Evolutionary conservation across 2,113 vertebrate species (phyloP).

Genomic region (Xenopus laevis): DNA sequence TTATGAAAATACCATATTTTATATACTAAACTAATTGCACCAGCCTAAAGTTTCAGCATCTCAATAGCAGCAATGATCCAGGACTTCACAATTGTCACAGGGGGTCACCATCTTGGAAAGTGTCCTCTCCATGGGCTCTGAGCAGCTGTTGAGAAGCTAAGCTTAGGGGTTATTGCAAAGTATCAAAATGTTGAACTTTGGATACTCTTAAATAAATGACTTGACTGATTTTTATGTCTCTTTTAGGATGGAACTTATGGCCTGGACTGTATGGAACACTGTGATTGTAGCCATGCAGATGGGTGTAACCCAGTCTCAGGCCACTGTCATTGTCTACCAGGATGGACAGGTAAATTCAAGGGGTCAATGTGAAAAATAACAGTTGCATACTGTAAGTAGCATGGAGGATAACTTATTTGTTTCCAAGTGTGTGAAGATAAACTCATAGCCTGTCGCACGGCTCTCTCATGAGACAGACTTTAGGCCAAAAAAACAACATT

Average conservation of each 20-base stretch:
- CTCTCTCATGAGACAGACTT: conserved; percentile 3
- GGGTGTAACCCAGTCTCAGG: conserved; percentile 88
- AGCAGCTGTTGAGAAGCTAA: too few relatives aligned
- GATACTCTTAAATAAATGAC: too few relatives aligned
- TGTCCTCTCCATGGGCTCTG: too few relatives aligned
- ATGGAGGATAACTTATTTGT: not conserved
- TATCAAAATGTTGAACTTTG: too few relatives aligned
- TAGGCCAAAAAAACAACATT: not conserved
- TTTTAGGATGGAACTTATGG: conserved; percentile 89
- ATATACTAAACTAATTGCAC: too few relatives aligned
- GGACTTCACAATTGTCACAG: too few relatives aligned
- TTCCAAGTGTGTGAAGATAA: not conserved
- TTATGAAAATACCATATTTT: too few relatives aligned
- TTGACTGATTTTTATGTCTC: conserved; percentile 11
- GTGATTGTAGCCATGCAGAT: conserved; percentile 89
- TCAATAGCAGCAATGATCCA: too few relatives aligned
- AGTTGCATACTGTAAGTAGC: not conserved
- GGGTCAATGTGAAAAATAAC: not conserved
- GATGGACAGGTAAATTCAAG: conserved; percentile 86
- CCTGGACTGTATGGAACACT: conserved; percentile 83
- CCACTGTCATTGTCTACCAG: conserved; percentile 88
- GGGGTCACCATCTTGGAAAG: too few relatives aligned
- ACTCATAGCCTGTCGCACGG: not conserved
- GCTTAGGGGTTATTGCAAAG: too few relatives aligned
- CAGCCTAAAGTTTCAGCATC: too few relatives aligned